Percentiles rank a stretch among this genome's conserved stretches.
These are phyloP conservation scores for Aspidoscelis tigris DNA, from an alignment of 2,113 vertebrate genomes.

Conservation along the genomic window DNA sequence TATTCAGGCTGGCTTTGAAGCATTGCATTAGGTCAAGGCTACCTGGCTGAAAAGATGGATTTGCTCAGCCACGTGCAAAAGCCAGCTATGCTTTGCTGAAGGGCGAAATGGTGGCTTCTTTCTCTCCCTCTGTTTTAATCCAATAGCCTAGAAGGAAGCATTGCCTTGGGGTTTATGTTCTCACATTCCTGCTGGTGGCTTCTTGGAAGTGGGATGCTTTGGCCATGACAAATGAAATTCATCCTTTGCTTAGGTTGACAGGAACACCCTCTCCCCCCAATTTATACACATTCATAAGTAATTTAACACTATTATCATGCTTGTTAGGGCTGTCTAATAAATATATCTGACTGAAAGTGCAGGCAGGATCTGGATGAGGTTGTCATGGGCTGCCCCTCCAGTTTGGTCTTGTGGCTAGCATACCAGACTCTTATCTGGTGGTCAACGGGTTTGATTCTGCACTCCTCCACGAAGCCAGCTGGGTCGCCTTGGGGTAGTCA, in stretches of 20 bases:
- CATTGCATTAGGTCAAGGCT: not conserved
- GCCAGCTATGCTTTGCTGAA: not conserved
- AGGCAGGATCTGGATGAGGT: no score
- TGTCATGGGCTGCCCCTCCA: no score
- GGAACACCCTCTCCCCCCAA: not conserved
- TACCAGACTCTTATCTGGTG: no score
- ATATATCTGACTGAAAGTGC: not conserved
- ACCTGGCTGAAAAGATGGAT: conserved; percentile 16
- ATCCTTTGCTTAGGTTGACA: not conserved
- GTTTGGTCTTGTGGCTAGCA: no score
- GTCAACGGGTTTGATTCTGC: no score
- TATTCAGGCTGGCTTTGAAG: not conserved
- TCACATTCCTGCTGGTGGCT: not conserved
- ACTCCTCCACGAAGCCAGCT: no score
- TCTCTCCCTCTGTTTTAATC: not conserved
- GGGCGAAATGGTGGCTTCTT: not conserved
- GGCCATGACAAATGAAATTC: not conserved
- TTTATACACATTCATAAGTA: not conserved
- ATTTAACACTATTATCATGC: not conserved
- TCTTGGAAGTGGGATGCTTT: not conserved
- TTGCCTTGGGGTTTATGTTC: not conserved
- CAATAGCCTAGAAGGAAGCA: conserved; percentile 1
- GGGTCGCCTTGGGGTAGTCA: no score
- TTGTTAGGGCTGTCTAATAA: not conserved
- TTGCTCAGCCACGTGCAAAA: conserved; percentile 19